A percentile compares a stretch with the other conserved stretches of the same genome.
phyloP scores from a whole-genome alignment of 2,113 vertebrate species.

The Campylorhamphus procurvoides region DNA sequence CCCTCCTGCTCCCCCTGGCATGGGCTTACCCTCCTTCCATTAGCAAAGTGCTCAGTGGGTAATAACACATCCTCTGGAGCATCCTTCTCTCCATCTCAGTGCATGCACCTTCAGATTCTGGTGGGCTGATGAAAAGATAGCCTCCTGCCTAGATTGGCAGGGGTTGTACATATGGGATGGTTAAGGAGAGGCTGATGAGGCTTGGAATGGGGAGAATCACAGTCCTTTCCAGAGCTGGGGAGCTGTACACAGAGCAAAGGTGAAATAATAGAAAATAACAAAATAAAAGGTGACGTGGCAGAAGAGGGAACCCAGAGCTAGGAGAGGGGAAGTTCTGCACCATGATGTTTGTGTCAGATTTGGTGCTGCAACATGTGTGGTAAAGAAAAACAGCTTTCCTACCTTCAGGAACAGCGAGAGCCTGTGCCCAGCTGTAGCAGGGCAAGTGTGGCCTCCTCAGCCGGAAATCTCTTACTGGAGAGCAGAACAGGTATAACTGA shows the following conservation, averaged over 20 bases:
- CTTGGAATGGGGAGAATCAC: rapidly evolving
- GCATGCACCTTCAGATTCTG: background rate
- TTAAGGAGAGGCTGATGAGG: background rate
- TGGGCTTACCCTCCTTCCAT: background rate
- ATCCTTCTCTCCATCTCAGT: background rate
- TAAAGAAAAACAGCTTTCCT: background rate
- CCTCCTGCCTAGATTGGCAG: conserved; percentile 4
- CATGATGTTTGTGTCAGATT: background rate
- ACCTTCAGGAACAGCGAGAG: background rate
- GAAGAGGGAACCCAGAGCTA: background rate
- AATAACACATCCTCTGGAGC: background rate
- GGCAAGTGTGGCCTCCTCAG: background rate
- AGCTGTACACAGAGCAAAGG: background rate
- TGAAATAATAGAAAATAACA: background rate
- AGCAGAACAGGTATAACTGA: conserved; percentile 9
- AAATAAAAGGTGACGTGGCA: background rate
- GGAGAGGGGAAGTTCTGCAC: background rate
- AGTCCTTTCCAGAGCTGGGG: background rate
- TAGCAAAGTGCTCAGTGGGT: background rate
- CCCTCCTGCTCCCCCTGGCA: background rate
- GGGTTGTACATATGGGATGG: background rate
- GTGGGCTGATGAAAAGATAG: background rate
- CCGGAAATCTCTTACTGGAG: background rate
- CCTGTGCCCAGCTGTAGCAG: background rate
- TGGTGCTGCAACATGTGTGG: background rate